Conservation (phyloP, 2,797 vertebrate species). For the Melanogrammus aeglefinus region DNA sequence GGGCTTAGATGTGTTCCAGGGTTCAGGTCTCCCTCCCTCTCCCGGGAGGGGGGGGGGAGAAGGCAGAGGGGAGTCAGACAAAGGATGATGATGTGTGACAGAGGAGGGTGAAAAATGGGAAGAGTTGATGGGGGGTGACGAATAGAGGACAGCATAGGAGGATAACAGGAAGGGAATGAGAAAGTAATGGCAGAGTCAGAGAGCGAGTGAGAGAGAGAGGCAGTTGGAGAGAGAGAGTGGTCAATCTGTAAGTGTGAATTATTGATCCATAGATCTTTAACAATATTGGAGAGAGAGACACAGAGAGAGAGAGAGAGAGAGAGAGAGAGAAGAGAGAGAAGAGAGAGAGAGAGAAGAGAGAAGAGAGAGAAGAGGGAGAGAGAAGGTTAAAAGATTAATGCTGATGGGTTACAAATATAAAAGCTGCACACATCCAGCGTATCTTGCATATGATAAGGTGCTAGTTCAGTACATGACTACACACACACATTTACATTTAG, state of each 20-base stretch:
- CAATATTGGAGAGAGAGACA: constrained; percentile 49
- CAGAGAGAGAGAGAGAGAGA: constrained; percentile 15
- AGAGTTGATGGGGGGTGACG: not conserved
- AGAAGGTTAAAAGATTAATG: not conserved
- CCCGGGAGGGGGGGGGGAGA: not conserved
- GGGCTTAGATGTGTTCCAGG: constrained; percentile 10
- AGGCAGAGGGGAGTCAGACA: not conserved
- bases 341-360: constrained; percentile 16
- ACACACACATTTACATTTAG: too few relatives aligned
- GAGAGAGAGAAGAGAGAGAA: not conserved
- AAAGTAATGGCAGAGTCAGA: constrained; percentile 7
- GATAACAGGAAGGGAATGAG: not conserved
- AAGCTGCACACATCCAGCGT: not conserved
- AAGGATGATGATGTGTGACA: too few relatives aligned
- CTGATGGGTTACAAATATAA: not conserved
- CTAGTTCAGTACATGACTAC: not conserved
- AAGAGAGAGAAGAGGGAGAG: not conserved
- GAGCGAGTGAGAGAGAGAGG: not conserved
- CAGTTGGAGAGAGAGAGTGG: not conserved
- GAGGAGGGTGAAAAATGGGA: not conserved
- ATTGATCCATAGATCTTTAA: constrained; percentile 56
- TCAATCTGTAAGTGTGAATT: constrained; percentile 52
- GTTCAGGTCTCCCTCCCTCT: not conserved
- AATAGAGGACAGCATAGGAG: not conserved
- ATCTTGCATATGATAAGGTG: not conserved